Conservation (phyloP, 92 coral and sea anemone genomes). For the Zoanthus sociatus region DNA sequence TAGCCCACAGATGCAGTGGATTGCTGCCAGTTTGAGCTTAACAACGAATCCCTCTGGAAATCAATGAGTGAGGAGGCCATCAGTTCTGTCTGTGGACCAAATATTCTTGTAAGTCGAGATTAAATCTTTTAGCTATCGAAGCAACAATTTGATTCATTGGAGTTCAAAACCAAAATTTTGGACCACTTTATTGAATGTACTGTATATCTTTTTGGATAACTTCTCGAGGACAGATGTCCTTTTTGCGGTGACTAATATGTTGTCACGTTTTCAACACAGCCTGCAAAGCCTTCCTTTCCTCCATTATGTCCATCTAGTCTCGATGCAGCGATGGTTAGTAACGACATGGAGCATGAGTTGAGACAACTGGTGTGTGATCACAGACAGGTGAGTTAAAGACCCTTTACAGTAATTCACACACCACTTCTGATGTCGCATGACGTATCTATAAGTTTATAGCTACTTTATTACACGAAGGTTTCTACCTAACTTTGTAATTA, state of each 20-base stretch:
- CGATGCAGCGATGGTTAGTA: slow-evolving; percentile 92
- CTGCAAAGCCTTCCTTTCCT: slow-evolving; percentile 81
- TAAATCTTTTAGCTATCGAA: not conserved
- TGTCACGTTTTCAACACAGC: slow-evolving; percentile 51
- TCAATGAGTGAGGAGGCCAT: slow-evolving; percentile 99
- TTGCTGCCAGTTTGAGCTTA: slow-evolving; percentile 92
- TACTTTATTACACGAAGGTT: no score
- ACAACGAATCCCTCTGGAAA: slow-evolving; percentile 94
- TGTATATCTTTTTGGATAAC: no score
- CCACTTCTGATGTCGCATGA: no score
- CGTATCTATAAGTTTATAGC: no score
- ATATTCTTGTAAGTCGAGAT: slow-evolving; percentile 76
- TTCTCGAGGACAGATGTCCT: no score
- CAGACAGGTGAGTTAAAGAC: slow-evolving; percentile 73
- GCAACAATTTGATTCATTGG: not conserved
- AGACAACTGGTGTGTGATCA: slow-evolving; percentile 87
- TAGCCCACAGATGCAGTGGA: slow-evolving; percentile 95
- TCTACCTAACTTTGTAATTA: no score
- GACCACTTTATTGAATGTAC: no score
- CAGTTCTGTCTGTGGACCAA: slow-evolving; percentile 89
- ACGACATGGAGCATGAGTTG: slow-evolving; percentile 94
- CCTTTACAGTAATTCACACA: no score
- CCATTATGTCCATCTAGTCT: slow-evolving; percentile 89
- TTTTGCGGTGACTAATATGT: no score
- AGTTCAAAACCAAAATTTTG: no score